Base-by-base conservation (phyloP, 2,888 invertebrate species). In the Hypena proboscidalis region DNA sequence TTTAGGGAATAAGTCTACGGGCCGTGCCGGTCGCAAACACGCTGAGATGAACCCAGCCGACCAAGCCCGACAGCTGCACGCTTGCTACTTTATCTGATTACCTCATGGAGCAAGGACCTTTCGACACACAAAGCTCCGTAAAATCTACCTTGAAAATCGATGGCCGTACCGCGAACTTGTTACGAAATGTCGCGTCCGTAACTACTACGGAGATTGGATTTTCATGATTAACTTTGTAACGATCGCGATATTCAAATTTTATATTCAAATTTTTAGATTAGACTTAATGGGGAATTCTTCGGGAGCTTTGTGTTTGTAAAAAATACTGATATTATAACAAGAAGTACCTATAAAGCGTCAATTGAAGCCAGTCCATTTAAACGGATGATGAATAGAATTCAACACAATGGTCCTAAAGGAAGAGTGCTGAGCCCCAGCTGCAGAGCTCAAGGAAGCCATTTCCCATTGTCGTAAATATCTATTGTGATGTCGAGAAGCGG, bases 61-160 rank as follows among this genome's bases (percentile, higher is more conserved):
- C 26, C 23, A 32, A 30, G 25, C 74, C 74, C 37, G 37, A 37
- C 80, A 77, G 80, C 83, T 81, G 82, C 81, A 75, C 67, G 68
- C 56, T 65, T 58, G 61, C 71, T 69, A 71, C 74, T 80, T 80
- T 83, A 85, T 85, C 83, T 80, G 85, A 86, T 88, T 88, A 88
- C 85, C 80, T 83, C 85, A 83, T 80, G 81, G 87, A 78, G 83
- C 86, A 90, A 89, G 88, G 89, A 90, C 89, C 89, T 86, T 88
- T 83, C 87, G 80, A 80, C 82, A 75, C 66, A 82, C 77, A 81
- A 82, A 85, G 81, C 82, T 81, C 83, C 83, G 84, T 83, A 83
- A 85, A 88, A 87, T 85, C 59, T 70, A 82, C 87, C 86, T 83
- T 87, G 86, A 83, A 83, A 85, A 85, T 84, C 72, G 65, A 69